Evolutionary conservation across 1,140 invertebrate species (phyloP).

Genomic region (Caerostris darwini): DNA sequence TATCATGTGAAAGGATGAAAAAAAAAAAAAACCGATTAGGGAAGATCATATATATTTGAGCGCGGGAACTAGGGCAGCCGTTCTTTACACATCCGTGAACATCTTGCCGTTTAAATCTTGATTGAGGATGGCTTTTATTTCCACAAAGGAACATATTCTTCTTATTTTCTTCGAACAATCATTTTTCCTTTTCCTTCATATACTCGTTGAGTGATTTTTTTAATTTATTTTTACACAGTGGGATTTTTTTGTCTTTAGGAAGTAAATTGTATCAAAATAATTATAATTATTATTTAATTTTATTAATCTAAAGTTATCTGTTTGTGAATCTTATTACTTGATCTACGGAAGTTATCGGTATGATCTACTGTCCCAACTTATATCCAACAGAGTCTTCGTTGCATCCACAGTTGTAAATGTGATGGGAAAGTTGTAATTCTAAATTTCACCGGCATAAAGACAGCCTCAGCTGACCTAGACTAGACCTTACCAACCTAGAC

Average conservation of each 20-base stretch:
- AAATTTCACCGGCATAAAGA: too few species aligned
- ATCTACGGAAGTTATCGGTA: too few species aligned
- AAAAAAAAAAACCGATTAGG: constrained; percentile 41
- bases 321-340: too few species aligned
- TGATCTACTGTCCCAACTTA: too few species aligned
- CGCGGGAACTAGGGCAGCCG: constrained; percentile 9
- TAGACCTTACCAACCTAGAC: too few species aligned
- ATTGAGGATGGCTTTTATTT: neutral
- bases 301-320: too few species aligned
- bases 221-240: neutral
- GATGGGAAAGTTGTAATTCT: too few species aligned
- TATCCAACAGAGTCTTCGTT: too few species aligned
- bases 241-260: neutral
- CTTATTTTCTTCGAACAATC: neutral
- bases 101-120: constrained; percentile 36
- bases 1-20: constrained; percentile 14
- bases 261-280: neutral
- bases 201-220: neutral
- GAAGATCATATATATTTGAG: neutral
- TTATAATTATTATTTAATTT: too few species aligned
- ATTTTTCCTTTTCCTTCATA: neutral
- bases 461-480: too few species aligned
- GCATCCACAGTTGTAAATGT: too few species aligned
- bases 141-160: neutral
- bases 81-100: constrained; percentile 27